These are phyloP conservation scores for Gymnoscopelus microlampas DNA, from an alignment of 2,797 vertebrate genomes.

Conservation along the genomic window DNA sequence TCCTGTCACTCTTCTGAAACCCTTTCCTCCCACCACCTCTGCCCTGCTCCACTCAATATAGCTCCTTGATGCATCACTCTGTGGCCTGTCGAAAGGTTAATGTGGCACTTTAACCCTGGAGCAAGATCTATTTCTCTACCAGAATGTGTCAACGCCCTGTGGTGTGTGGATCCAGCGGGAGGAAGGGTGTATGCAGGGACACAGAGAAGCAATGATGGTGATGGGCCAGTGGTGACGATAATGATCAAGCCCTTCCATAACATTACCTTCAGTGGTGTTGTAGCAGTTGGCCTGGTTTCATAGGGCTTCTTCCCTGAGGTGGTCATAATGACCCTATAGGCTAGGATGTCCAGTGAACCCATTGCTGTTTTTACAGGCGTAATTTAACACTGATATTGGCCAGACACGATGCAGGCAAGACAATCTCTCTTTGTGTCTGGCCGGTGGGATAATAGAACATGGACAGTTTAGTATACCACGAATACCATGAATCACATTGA, in stretches of 20 bases:
- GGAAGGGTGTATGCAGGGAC: background rate
- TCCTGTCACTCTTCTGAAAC: slow-evolving; percentile 11
- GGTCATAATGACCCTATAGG: too few relatives aligned
- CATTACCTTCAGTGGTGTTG: too few relatives aligned
- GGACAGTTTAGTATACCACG: too few relatives aligned
- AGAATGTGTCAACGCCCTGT: slow-evolving; percentile 39
- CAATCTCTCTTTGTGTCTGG: too few relatives aligned
- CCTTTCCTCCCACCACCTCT: slow-evolving; percentile 43
- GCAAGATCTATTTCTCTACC: slow-evolving; percentile 46
- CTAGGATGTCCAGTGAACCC: too few relatives aligned
- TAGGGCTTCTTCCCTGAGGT: too few relatives aligned
- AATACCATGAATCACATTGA: too few relatives aligned
- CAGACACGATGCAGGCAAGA: too few relatives aligned
- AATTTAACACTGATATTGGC: too few relatives aligned
- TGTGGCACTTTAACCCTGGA: slow-evolving; percentile 61
- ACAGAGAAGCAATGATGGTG: slow-evolving; percentile 1
- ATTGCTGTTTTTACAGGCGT: too few relatives aligned
- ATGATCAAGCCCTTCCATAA: slow-evolving; percentile 1
- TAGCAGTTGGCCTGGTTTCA: too few relatives aligned
- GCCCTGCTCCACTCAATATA: slow-evolving; percentile 49
- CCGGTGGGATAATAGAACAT: too few relatives aligned
- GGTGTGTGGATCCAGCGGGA: slow-evolving; percentile 43
- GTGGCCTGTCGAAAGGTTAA: slow-evolving; percentile 62
- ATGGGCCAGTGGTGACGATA: background rate
- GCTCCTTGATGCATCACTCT: slow-evolving; percentile 61